Base-by-base conservation (phyloP, 2,888 invertebrate genomes). In the Rhogogaster chlorosoma region DNA sequence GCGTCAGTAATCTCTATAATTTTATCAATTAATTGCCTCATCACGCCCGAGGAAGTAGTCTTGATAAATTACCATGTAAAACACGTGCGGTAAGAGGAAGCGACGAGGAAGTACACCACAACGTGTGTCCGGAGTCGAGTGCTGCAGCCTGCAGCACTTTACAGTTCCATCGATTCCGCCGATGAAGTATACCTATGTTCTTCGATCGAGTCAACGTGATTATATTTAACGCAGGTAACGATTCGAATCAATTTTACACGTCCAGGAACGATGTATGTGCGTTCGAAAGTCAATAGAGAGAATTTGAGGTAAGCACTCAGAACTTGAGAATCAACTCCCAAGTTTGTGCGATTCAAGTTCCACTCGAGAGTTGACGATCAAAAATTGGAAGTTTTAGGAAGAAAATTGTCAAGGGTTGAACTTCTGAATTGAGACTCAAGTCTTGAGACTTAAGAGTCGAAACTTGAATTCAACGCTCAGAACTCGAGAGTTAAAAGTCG, bases 91-190 rank as follows among this genome's bases (percentile, higher is more conserved):
- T 22, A 42, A 42, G 42, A 73, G 73, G 73, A 73, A 73, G 73
- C 42, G 73, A 42, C 42, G 15, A 22, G 61, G 61, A 53, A 53
- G 53, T 53, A n/a, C 53, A 45, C 45, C 45, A 22, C 45, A 73
- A 73, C 73, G 42, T 73, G 42, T 73, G n/a, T 73, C 73, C 73
- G 73, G 73, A 73, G 12, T 42, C 26, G 67, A 67, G 1, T 61
- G 1, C 10, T 10, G 53, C 53, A 53, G 53, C 53, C 53, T n/a
- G 53, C n/a, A 53, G 53, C 53, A 53, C 6, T n/a, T n/a, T 53
- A 2, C 53, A 53, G 53, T 53, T 10, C 5, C 53, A 53, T 53
- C 18, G 53, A 53, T 53, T n/a, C 53, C n/a, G 18, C 0, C n/a
- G 6, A 53, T 53, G n/a, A 53, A n/a, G n/a, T 53, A 53, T 45